Evolutionary conservation across 2,113 vertebrate genomes (phyloP), one percentile per base, ranked within the genome.

Genomic region (Saguinus imperator): DNA sequence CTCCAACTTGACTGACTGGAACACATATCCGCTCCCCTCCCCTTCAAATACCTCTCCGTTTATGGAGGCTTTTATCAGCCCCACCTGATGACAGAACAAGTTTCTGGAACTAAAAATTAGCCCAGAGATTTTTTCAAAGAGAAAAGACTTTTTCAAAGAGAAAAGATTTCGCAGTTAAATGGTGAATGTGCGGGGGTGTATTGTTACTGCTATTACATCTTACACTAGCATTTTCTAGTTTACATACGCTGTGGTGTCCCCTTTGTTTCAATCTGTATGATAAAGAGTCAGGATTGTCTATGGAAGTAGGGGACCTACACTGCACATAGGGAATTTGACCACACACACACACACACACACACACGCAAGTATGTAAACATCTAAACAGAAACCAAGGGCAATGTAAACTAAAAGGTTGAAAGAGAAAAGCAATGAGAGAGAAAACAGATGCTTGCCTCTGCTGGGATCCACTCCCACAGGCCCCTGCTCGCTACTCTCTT

Each of bases 401-500:
- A 57, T 0, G 48, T 21, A 43, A 52, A 73, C 5, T 2, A 1
- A 27, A 68, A 72, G 64, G 50, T 5, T 83, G 18, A 45, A 84
- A 92, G 52, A 89, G 40, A 95, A 85, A 82, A 0, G 17, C 17
- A 50, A 32, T 21, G 1, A 50, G 68, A 81, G 40, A 80, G 70
- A 93, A 85, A 72, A 87, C 32, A 89, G 72, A 85, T 25, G 73
- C 45, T 92, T 72, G 87, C 45, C 84, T 89, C 84, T 13, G 4
- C 37, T 1, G 3, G 18, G 25, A 55, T n/a, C 18, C 8, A 32
- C 58, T 50, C 58, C 76, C 82, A 45, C 0, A 48, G 77, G 50
- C 40, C 75, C 66, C 35, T 72, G 93, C n/a, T 68, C 0, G 0
- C 37, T 89, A 10, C 93, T 68, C 2, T 25, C 52, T 81, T 40